A percentile compares a stretch with the other conserved stretches of the same genome.
phyloP scores from a whole-genome alignment of 2,888 invertebrate species.

The Notodonta ziczac region DNA sequence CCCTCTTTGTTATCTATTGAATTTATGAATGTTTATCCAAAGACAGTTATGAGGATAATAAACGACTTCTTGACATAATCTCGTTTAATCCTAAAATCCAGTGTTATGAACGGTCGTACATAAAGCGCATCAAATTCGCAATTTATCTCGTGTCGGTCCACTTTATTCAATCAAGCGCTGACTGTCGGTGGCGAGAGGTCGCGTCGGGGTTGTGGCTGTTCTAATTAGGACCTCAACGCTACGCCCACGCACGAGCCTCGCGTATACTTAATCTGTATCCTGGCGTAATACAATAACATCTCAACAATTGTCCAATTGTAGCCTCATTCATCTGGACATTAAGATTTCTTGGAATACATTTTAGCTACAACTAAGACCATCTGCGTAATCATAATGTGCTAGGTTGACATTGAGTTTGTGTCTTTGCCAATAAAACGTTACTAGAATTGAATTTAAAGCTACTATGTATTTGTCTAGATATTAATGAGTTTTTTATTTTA shows the following conservation, averaged over 20 bases:
- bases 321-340: slow-evolving; percentile 20
- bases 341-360: slow-evolving; percentile 21
- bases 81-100: slow-evolving; percentile 14
- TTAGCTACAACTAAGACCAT: neutral
- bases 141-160: slow-evolving; percentile 67
- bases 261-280: slow-evolving; percentile 40
- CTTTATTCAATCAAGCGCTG: slow-evolving; percentile 79
- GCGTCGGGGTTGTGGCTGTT: slow-evolving; percentile 72
- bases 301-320: slow-evolving; percentile 32
- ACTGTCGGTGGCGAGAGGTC: slow-evolving; percentile 78
- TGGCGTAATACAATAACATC: slow-evolving; percentile 34
- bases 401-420: slow-evolving; percentile 5
- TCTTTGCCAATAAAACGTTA: neutral
- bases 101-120: slow-evolving; percentile 26
- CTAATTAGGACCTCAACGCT: slow-evolving; percentile 74
- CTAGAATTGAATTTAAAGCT: neutral
- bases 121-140: slow-evolving; percentile 59
- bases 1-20: slow-evolving; percentile 22
- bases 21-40: slow-evolving; percentile 14
- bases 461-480: neutral
- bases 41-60: slow-evolving; percentile 4
- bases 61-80: slow-evolving; percentile 19
- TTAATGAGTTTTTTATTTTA: neutral
- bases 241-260: slow-evolving; percentile 70
- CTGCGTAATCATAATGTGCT: slow-evolving; percentile 1